phyloP scores from a whole-genome alignment of 1,140 invertebrate genomes.

The Formica selysi region DNA sequence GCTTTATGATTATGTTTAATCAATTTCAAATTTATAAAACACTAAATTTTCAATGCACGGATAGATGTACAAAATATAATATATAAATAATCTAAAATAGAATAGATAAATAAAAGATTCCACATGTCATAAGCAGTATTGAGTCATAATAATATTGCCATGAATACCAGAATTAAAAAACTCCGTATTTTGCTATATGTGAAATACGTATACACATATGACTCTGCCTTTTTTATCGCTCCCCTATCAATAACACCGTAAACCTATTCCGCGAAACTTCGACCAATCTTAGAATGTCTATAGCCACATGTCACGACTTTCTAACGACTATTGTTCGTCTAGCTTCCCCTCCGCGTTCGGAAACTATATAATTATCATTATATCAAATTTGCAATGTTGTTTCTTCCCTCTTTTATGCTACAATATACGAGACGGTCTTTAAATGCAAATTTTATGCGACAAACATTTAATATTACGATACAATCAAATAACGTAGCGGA shows the following conservation, averaged over 20 bases:
- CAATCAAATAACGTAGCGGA: background rate
- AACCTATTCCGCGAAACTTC: background rate
- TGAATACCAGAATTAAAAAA: background rate
- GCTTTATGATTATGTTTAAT: background rate
- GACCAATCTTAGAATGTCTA: constrained; percentile 21
- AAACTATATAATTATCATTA: constrained; percentile 26
- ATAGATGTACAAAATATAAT: background rate
- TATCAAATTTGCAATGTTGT: constrained; percentile 10
- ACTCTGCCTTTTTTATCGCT: background rate
- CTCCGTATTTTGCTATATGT: background rate
- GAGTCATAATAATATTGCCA: background rate
- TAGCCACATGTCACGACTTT: background rate
- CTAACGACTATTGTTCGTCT: background rate
- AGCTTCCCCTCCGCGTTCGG: background rate
- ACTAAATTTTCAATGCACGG: too few relatives aligned
- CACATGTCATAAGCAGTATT: background rate
- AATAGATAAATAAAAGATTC: background rate
- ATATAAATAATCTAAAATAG: background rate
- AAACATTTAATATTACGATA: constrained; percentile 3
- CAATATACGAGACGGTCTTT: background rate
- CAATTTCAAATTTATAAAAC: too few relatives aligned
- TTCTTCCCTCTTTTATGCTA: background rate
- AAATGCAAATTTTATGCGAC: constrained; percentile 22
- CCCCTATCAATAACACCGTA: background rate
- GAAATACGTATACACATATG: background rate